Conservation (phyloP, 2,797 vertebrate genomes). For the Lacerta agilis region DNA sequence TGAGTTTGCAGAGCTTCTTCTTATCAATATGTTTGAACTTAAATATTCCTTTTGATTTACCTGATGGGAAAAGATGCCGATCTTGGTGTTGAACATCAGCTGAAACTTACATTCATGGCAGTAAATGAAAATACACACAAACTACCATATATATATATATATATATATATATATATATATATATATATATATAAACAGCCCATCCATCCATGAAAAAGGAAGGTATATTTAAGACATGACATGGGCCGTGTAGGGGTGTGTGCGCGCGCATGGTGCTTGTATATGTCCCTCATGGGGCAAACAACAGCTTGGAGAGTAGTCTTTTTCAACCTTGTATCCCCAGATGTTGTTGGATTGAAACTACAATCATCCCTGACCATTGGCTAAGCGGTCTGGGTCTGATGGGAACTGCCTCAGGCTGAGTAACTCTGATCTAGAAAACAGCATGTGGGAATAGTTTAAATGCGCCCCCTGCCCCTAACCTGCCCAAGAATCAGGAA, state of each 20-base stretch:
- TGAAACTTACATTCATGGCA: slow-evolving; percentile 7
- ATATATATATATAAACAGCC: neutral
- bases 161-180: slow-evolving; percentile 1
- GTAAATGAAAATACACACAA: neutral
- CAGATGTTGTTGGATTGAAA: too few species aligned
- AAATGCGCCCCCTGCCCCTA: neutral
- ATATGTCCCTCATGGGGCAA: neutral
- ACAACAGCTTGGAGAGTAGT: neutral
- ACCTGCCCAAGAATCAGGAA: neutral
- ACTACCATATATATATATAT: neutral
- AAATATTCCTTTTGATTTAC: slow-evolving; percentile 38
- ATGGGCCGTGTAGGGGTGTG: too few species aligned
- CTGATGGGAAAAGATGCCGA: neutral
- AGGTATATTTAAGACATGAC: neutral
- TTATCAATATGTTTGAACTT: neutral
- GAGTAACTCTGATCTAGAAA: neutral
- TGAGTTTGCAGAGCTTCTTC: neutral
- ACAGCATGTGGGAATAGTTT: neutral
- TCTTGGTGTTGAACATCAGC: neutral
- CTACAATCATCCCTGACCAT: too few species aligned
- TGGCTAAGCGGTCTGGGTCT: too few species aligned
- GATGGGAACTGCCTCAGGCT: neutral
- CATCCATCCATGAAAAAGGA: neutral
- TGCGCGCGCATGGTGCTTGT: neutral
- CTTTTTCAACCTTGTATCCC: too few species aligned